Evolutionary conservation across 1,140 invertebrate genomes (phyloP).

Genomic region (Batillaria attramentaria): DNA sequence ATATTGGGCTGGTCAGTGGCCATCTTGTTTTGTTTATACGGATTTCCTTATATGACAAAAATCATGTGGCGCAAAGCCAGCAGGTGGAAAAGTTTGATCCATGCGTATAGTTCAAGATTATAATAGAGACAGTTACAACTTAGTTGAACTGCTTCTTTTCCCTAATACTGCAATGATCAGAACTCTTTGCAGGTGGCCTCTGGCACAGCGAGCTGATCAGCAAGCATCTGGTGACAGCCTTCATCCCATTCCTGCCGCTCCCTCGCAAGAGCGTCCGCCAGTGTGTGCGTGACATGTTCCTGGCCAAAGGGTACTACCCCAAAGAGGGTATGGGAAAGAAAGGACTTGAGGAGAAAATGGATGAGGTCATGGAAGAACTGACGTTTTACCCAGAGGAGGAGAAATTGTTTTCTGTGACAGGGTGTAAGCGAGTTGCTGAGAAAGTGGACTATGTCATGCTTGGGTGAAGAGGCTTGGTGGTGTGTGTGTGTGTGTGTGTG

Average conservation of each 20-base stretch:
- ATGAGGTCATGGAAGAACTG: constrained; percentile 47
- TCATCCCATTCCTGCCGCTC: constrained; percentile 93
- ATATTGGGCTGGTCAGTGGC: too few species aligned
- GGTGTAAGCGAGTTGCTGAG: constrained; percentile 56
- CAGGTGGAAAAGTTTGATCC: too few species aligned
- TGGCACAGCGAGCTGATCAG: constrained; percentile 79
- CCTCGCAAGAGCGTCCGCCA: constrained; percentile 80
- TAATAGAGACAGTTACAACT: too few species aligned
- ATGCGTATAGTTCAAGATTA: too few species aligned
- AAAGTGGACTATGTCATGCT: constrained; percentile 49
- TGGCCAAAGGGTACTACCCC: not conserved
- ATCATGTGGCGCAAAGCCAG: too few species aligned
- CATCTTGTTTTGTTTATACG: too few species aligned
- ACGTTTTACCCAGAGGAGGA: constrained; percentile 41
- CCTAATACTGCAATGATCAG: too few species aligned
- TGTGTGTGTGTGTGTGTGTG: not conserved
- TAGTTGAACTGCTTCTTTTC: too few species aligned
- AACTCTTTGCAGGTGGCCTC: constrained; percentile 48
- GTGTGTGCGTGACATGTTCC: not conserved
- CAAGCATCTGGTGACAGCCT: constrained; percentile 90
- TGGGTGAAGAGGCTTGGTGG: not conserved
- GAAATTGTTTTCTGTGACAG: constrained; percentile 50
- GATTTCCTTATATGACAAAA: too few species aligned
- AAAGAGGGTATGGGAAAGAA: not conserved
- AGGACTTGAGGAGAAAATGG: not conserved